Evolutionary conservation across 2,888 invertebrate species (phyloP).

Genomic region (Myopa tessellatipennis): DNA sequence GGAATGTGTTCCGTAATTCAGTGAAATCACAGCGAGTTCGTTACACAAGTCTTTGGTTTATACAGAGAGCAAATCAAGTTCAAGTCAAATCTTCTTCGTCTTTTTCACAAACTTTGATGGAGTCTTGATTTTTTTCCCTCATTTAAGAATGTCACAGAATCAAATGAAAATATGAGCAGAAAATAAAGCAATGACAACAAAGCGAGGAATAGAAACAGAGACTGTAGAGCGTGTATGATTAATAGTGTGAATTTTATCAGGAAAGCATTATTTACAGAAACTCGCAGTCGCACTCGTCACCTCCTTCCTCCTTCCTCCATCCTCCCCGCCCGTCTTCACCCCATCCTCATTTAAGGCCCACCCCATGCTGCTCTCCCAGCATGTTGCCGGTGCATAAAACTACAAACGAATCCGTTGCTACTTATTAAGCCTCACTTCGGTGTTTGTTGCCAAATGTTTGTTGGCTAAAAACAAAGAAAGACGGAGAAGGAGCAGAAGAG

Average conservation of each 20-base stretch:
- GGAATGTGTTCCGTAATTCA: too few species aligned
- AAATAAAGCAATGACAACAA: not conserved
- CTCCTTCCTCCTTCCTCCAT: not conserved
- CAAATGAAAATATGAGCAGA: not conserved
- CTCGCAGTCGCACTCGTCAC: not conserved
- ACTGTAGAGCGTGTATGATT: not conserved
- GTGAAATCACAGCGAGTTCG: too few species aligned
- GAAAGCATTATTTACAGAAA: not conserved
- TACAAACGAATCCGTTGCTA: not conserved
- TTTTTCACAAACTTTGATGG: too few species aligned
- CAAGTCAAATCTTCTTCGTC: too few species aligned
- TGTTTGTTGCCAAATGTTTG: not conserved
- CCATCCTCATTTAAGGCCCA: not conserved
- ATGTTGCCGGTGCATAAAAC: not conserved
- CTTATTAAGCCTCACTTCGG: not conserved
- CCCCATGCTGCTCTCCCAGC: not conserved
- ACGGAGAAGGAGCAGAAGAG: not conserved
- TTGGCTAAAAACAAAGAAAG: not conserved
- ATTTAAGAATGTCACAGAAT: too few species aligned
- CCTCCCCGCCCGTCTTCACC: not conserved
- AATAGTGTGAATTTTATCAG: not conserved
- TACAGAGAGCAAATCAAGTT: too few species aligned
- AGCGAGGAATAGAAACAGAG: not conserved
- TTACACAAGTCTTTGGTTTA: too few species aligned
- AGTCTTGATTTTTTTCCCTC: too few species aligned